Evolutionary conservation across 2,797 vertebrate species (phyloP).

Genomic region (Sternarchorhynchus goeldii): DNA sequence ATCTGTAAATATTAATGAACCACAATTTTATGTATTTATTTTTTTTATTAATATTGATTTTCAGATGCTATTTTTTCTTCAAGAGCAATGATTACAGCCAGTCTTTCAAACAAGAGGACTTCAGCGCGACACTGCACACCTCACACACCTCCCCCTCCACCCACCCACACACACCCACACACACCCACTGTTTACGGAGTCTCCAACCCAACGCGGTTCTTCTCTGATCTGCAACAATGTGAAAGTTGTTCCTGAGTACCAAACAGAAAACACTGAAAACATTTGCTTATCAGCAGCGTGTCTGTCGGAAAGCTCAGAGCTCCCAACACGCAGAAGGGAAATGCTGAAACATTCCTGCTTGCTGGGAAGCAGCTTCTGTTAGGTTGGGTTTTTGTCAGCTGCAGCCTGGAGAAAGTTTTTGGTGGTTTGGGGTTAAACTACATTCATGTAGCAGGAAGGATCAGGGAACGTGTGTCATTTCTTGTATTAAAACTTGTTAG

Average conservation of each 20-base stretch:
- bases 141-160: slow-evolving; percentile 69
- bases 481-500: not conserved
- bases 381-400: not conserved
- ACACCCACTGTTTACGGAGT: slow-evolving; percentile 38
- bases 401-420: not conserved
- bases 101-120: slow-evolving; percentile 72
- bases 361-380: not conserved
- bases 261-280: slow-evolving; percentile 57
- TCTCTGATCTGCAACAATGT: slow-evolving; percentile 55
- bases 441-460: not conserved
- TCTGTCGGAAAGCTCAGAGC: not conserved
- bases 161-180: slow-evolving; percentile 44
- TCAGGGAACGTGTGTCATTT: not conserved
- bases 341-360: not conserved
- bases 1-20: not conserved
- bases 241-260: slow-evolving; percentile 68
- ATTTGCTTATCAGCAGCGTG: slow-evolving; percentile 48
- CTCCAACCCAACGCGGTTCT: slow-evolving; percentile 29
- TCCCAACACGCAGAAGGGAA: not conserved
- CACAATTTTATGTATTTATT: slow-evolving; percentile 64
- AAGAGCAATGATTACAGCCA: slow-evolving; percentile 72
- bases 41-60: slow-evolving; percentile 77
- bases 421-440: not conserved
- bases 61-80: slow-evolving; percentile 68
- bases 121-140: slow-evolving; percentile 72